A percentile compares a stretch with the other conserved stretches of the same genome.
Conservation (phyloP, 2,113 vertebrate species). For the Mus spicilegus region DNA sequence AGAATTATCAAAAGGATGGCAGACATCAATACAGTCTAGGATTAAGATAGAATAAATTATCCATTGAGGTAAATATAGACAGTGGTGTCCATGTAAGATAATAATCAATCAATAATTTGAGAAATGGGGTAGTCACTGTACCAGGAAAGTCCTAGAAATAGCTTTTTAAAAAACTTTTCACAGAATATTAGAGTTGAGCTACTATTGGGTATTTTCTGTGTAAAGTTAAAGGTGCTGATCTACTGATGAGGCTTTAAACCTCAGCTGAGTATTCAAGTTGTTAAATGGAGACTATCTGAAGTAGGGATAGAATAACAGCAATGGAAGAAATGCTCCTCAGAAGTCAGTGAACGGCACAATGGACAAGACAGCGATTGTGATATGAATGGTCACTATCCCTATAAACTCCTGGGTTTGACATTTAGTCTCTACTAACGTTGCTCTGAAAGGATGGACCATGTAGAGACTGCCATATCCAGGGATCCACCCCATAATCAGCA, state of each 20-base stretch:
- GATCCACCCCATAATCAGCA: no score
- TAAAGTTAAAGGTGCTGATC: background rate
- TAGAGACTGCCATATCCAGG: no score
- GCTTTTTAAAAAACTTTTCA: background rate
- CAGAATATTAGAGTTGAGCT: background rate
- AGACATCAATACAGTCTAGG: background rate
- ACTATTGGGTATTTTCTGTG: background rate
- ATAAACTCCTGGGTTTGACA: background rate
- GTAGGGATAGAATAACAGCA: rapidly evolving
- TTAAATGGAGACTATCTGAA: background rate
- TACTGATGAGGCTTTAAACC: background rate
- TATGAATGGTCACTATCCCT: background rate
- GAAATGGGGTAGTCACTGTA: background rate
- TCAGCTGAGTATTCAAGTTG: background rate
- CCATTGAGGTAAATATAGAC: background rate
- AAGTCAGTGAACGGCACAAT: rapidly evolving
- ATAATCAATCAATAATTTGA: background rate
- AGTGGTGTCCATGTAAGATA: background rate
- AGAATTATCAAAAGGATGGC: background rate
- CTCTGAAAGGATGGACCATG: no score
- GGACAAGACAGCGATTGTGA: background rate
- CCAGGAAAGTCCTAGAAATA: background rate
- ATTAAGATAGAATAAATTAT: background rate
- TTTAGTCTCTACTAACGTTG: background rate
- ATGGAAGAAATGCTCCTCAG: background rate